These are phyloP conservation scores for Graptemys geographica DNA, from an alignment of 2,797 vertebrate species.

Conservation along the genomic window DNA sequence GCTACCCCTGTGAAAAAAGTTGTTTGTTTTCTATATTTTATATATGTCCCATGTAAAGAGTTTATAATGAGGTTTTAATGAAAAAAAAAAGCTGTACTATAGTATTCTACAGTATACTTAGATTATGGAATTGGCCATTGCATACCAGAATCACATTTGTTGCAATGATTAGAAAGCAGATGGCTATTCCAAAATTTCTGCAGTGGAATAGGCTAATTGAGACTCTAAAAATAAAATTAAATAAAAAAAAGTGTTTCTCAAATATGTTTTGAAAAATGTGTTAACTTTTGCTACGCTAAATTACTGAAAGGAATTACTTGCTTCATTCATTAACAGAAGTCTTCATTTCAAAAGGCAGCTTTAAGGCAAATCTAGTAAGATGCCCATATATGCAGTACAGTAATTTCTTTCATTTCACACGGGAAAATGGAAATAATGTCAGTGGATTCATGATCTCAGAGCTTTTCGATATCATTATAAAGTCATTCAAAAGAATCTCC, in stretches of 20 bases:
- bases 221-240: neutral
- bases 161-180: neutral
- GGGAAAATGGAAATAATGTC: slow-evolving; percentile 71
- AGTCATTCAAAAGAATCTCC: slow-evolving; percentile 59
- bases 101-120: neutral
- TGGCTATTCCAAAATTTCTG: neutral
- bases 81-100: neutral
- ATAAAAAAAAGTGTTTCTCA: neutral
- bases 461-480: slow-evolving; percentile 73
- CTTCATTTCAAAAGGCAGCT: slow-evolving; percentile 57
- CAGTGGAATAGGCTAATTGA: neutral
- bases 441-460: slow-evolving; percentile 66
- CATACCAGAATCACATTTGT: neutral
- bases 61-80: neutral
- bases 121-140: neutral
- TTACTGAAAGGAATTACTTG: slow-evolving; percentile 30
- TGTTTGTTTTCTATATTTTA: neutral
- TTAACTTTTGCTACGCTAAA: slow-evolving; percentile 34
- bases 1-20: neutral
- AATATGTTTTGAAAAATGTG: neutral
- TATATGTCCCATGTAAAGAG: neutral
- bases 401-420: slow-evolving; percentile 62
- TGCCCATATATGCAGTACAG: slow-evolving; percentile 55
- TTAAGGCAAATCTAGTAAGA: slow-evolving; percentile 55
- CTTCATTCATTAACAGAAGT: slow-evolving; percentile 51